Conservation (phyloP, 2,888 invertebrate genomes). For the Drosophila lacicola region DNA sequence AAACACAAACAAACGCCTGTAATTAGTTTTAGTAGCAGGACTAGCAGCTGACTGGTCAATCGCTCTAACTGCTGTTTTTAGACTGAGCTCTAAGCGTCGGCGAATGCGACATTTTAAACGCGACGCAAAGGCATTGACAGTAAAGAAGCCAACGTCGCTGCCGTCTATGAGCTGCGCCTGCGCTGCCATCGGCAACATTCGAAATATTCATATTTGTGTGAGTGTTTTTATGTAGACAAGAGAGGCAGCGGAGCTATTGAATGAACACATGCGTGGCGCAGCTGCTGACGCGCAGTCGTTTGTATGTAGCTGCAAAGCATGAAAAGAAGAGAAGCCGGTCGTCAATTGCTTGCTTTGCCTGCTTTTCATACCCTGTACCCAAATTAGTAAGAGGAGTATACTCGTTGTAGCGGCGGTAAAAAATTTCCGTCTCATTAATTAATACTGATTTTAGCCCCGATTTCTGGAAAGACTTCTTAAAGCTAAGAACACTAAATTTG, state of each 20-base stretch:
- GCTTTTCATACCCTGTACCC: conserved; percentile 21
- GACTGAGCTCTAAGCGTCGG: conserved; percentile 64
- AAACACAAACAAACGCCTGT: conserved; percentile 1
- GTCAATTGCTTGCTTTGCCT: conserved; percentile 32
- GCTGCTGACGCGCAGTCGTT: conserved; percentile 14
- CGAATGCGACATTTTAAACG: conserved; percentile 67
- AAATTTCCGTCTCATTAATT: too few species aligned
- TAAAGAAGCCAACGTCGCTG: conserved; percentile 29
- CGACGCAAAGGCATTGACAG: conserved; percentile 34
- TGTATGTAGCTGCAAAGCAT: conserved; percentile 25
- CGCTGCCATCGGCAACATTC: conserved; percentile 22
- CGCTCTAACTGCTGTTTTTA: conserved; percentile 58
- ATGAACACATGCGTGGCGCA: conserved; percentile 31
- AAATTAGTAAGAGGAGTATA: background rate
- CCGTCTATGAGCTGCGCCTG: conserved; percentile 32
- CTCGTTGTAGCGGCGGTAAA: too few species aligned
- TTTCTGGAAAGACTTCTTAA: too few species aligned
- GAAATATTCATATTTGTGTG: conserved; percentile 5
- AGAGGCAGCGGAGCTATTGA: conserved; percentile 6
- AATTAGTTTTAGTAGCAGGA: conserved; percentile 22
- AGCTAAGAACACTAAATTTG: too few species aligned
- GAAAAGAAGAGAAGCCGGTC: conserved; percentile 51
- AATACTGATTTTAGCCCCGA: too few species aligned
- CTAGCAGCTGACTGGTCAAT: conserved; percentile 33
- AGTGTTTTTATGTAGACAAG: conserved; percentile 4